Percentiles rank a stretch among this genome's conserved stretches.
These are phyloP conservation scores for Drosophila grimshawi DNA, from an alignment of 1,140 invertebrate species.

Conservation along the genomic window DNA sequence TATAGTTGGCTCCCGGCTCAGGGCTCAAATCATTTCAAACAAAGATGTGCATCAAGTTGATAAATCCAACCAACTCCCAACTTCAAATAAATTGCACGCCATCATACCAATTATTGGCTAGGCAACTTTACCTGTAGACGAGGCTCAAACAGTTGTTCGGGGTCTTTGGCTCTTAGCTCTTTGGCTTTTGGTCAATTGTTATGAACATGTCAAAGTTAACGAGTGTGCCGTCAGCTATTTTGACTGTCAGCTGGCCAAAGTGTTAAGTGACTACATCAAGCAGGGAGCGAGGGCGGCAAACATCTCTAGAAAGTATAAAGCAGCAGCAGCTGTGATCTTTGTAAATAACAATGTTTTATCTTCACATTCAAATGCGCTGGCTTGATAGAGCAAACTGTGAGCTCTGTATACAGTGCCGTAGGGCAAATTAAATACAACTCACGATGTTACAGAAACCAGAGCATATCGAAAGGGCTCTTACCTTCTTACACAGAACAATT, in stretches of 20 bases:
- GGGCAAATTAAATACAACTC: too few relatives aligned
- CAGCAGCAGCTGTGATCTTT: conserved; percentile 30
- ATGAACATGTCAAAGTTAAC: conserved; percentile 82
- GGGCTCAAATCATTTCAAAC: conserved; percentile 67
- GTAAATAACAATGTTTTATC: conserved; percentile 63
- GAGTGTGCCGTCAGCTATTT: conserved; percentile 54
- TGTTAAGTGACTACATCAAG: conserved; percentile 58
- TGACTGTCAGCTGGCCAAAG: conserved; percentile 75
- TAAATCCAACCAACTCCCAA: conserved; percentile 48
- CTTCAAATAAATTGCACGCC: conserved; percentile 67
- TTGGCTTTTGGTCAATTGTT: conserved; percentile 72
- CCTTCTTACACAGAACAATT: too few relatives aligned
- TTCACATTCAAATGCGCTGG: conserved; percentile 18
- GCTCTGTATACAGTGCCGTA: too few relatives aligned
- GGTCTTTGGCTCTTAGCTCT: not conserved
- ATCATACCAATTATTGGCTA: conserved; percentile 66
- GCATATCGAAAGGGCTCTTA: not conserved
- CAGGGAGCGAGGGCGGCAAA: conserved; percentile 9
- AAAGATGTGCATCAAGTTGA: conserved; percentile 73
- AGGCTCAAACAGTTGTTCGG: not conserved
- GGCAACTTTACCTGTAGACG: conserved; percentile 2
- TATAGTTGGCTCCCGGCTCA: conserved; percentile 67
- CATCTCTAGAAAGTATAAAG: conserved; percentile 40
- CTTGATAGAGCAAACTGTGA: too few relatives aligned
- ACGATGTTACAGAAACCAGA: not conserved